A percentile compares a stretch with the other conserved stretches of the same genome.
Evolutionary conservation across 2,888 invertebrate genomes (phyloP).

Genomic region (Listrodromus nycthemerus): DNA sequence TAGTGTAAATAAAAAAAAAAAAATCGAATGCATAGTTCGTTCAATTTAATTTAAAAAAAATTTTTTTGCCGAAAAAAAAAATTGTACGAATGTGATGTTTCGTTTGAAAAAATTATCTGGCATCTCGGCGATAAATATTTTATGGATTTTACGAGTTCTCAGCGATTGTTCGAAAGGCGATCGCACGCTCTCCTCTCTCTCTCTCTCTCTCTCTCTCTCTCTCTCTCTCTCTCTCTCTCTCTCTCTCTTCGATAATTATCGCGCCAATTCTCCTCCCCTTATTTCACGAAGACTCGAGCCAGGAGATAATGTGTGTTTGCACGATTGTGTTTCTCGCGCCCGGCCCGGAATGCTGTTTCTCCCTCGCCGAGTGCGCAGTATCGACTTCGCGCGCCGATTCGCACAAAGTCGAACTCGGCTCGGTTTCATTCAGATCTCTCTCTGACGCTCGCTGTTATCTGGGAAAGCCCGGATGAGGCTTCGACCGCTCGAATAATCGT

Average conservation of each 20-base stretch:
- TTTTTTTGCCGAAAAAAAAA: too few relatives aligned
- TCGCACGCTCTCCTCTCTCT: neutral
- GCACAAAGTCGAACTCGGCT: neutral
- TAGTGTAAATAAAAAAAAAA: neutral
- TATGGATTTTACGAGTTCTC: neutral
- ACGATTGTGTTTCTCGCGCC: constrained; percentile 8
- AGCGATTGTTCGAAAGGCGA: neutral
- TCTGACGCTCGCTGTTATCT: constrained; percentile 7
- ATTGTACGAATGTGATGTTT: too few relatives aligned
- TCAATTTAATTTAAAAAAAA: neutral
- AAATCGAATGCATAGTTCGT: neutral
- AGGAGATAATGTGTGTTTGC: neutral
- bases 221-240: too few relatives aligned
- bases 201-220: too few relatives aligned
- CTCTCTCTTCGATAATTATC: constrained; percentile 3
- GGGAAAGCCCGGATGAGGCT: neutral
- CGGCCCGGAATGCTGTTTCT: constrained; percentile 24
- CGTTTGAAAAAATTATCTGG: too few relatives aligned
- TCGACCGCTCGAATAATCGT: neutral
- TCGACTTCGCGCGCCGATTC: neutral
- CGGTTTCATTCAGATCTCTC: constrained; percentile 43
- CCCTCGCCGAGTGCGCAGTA: constrained; percentile 43
- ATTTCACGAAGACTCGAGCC: neutral
- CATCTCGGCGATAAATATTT: neutral
- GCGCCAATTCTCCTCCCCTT: neutral